Base-by-base conservation (phyloP, 1,140 invertebrate species). In the Ceratina japonica region DNA sequence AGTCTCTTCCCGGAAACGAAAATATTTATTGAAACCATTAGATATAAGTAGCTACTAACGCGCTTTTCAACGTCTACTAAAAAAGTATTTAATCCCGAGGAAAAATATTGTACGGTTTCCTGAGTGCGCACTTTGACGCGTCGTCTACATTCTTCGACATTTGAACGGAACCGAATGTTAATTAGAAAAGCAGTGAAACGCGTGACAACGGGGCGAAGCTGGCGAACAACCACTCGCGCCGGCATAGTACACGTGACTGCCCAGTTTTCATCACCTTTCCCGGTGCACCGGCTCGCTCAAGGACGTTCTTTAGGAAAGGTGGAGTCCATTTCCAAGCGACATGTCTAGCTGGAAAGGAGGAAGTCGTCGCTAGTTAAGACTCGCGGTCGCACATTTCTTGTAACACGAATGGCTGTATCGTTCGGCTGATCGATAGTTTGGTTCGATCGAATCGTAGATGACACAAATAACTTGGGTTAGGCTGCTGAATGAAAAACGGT, bases 211-310 rank as follows among this genome's bases (percentile, higher is more conserved):
- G 20, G 52, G 58, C 37, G 44, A 52, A 73, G 27, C 58, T 76
- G 72, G 37, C 56, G 66, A 62, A 24, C 77, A 74, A 77, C 85
- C 80, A 79, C 18, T 75, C 79, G 65, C 69, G 64, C 63, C 80
- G 86, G 76, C 85, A 84, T 76, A 66, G 71, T 86, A 87, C 87
- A 88, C 87, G 87, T 88, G 87, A 88, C 87, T 87, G 80, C 68
- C 77, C 74, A 76, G 80, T 88, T 88, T 88, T 86, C 87, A 86
- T 87, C 86, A 84, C 86, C 87, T 88, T 86, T 88, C 87, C 68
- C 75, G 80, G 82, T 81, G 84, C 83, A 86, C 73, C 75, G 80
- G 72, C 77, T 72, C 76, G 74, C 59, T 85, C 87, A 88, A 88
- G 87, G 87, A 87, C 86, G 83, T 71, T 64, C n/a, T 65, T 82